A percentile compares a stretch with the other conserved stretches of the same genome.
phyloP scores from a whole-genome alignment of 2,888 invertebrate genomes.

The Nipponacmea schrenckii region DNA sequence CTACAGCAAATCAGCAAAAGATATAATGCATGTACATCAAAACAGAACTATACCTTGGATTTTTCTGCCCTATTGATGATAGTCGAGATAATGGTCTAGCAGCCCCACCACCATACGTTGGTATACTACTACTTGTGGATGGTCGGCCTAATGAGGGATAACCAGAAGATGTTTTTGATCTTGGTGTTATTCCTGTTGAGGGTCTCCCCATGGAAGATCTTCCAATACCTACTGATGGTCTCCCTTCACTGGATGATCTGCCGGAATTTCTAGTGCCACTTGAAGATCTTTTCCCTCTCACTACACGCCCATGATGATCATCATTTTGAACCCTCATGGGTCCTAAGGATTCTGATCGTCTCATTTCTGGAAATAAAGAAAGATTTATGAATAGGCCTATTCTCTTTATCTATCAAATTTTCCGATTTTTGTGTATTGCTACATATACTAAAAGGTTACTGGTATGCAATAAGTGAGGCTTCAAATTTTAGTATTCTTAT shows the following conservation, averaged over 20 bases:
- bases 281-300: slow-evolving; percentile 1
- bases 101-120: background rate
- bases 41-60: background rate
- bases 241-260: slow-evolving; percentile 26
- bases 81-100: no score
- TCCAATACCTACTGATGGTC: slow-evolving; percentile 24
- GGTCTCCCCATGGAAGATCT: slow-evolving; percentile 23
- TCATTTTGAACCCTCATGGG: background rate
- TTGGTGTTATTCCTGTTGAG: slow-evolving; percentile 8
- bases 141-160: background rate
- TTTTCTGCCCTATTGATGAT: no score
- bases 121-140: background rate
- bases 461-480: no score
- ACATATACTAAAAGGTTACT: no score
- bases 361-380: no score
- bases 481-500: no score
- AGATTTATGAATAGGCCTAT: no score
- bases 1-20: no score
- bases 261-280: slow-evolving; percentile 1
- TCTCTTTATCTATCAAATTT: no score
- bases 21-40: no score
- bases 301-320: background rate
- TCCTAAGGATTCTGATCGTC: background rate
- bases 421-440: no score
- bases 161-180: background rate